These are phyloP conservation scores for Sylvilagus floridanus DNA, from an alignment of 2,797 vertebrate species.

Conservation along the genomic window DNA sequence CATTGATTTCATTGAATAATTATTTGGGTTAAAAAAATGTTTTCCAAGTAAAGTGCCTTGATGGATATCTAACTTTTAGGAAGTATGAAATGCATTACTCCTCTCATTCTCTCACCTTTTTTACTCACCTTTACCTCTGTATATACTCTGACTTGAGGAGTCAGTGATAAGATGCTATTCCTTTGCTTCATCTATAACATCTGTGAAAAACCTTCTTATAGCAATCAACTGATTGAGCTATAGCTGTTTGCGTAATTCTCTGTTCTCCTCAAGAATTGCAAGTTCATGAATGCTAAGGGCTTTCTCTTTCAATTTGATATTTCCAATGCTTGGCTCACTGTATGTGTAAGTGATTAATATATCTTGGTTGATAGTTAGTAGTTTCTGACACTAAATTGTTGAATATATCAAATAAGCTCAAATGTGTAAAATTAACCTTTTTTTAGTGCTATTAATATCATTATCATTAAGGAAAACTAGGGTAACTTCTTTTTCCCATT, in stretches of 20 bases:
- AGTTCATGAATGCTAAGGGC: not conserved
- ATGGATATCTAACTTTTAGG: not conserved
- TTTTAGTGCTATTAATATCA: not conserved
- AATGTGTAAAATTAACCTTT: not conserved
- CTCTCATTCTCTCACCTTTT: not conserved
- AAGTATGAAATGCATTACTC: not conserved
- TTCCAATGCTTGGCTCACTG: not conserved
- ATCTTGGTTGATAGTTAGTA: not conserved
- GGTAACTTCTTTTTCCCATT: not conserved
- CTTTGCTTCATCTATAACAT: not conserved
- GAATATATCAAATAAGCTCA: not conserved
- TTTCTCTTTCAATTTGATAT: not conserved
- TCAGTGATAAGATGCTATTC: not conserved
- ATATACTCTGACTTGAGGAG: not conserved
- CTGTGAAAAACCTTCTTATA: not conserved
- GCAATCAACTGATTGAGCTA: not conserved
- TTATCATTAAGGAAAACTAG: not conserved
- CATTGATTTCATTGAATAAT: not conserved
- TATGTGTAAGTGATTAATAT: not conserved
- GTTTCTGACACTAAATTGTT: not conserved
- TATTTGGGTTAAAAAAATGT: not conserved
- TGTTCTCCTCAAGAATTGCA: not conserved
- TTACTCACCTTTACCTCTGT: not conserved
- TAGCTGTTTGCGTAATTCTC: not conserved
- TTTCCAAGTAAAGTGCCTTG: not conserved